Evolutionary conservation across 2,113 vertebrate genomes (phyloP).

Genomic region (Eulemur rufifrons): DNA sequence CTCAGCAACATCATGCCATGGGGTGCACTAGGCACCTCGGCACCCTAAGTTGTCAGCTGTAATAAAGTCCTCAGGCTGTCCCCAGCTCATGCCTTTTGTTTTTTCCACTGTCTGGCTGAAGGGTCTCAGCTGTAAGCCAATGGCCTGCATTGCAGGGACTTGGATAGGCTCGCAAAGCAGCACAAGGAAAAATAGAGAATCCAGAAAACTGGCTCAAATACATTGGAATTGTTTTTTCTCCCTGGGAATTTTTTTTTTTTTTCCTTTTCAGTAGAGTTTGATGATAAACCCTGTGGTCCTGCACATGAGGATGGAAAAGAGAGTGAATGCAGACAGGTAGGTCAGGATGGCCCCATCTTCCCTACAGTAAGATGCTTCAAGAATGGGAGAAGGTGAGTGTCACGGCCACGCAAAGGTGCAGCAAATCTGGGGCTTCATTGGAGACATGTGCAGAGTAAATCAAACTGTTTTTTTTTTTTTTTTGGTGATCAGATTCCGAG

Average conservation of each 20-base stretch:
- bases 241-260: constrained; percentile 70
- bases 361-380: background rate
- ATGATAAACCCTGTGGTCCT: constrained; percentile 49
- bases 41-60: background rate
- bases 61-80: background rate
- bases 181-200: background rate
- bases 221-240: background rate
- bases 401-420: accelerated
- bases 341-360: background rate
- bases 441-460: background rate
- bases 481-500: background rate
- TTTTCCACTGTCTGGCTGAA: constrained; percentile 19
- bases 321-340: constrained; percentile 58
- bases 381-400: background rate
- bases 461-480: background rate
- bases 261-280: constrained; percentile 68
- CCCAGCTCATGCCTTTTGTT: constrained; percentile 26
- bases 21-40: background rate
- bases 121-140: constrained; percentile 61
- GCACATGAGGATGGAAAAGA: constrained; percentile 30
- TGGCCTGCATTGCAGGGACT: background rate
- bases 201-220: constrained; percentile 52
- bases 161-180: background rate
- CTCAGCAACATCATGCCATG: background rate
- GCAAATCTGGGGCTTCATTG: background rate